These are phyloP conservation scores for Emmelina monodactyla DNA, from an alignment of 2,888 invertebrate genomes.

Conservation along the genomic window DNA sequence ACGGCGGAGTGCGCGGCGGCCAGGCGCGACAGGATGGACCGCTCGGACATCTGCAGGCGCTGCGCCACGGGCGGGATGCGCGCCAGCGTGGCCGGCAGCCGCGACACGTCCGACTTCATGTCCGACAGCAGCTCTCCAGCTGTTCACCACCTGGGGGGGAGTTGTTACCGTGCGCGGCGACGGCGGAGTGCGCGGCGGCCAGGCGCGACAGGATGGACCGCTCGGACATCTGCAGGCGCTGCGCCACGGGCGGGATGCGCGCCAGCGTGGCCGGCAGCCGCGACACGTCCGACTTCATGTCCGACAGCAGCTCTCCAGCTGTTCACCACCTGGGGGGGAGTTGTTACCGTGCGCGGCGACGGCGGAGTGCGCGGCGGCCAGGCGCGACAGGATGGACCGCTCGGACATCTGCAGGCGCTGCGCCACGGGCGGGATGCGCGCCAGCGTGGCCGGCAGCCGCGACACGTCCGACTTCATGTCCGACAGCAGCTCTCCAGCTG, in stretches of 20 bases:
- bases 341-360: conserved; percentile 66
- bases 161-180: conserved; percentile 65
- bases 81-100: conserved; percentile 96
- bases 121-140: conserved; percentile 96
- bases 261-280: conserved; percentile 97
- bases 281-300: conserved; percentile 99
- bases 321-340: conserved; percentile 95
- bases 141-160: conserved; percentile 96
- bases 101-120: conserved; percentile 99
- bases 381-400: conserved; percentile 86
- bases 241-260: conserved; percentile 97
- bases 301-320: conserved; percentile 96
- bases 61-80: conserved; percentile 98
- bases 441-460: conserved; percentile 94
- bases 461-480: conserved; percentile 99
- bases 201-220: conserved; percentile 89
- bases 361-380: conserved; percentile 83
- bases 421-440: conserved; percentile 97
- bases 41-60: conserved; percentile 97
- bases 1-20: conserved; percentile 82
- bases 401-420: conserved; percentile 99
- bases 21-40: conserved; percentile 88
- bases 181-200: conserved; percentile 81
- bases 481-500: conserved; percentile 96
- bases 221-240: conserved; percentile 98